These are phyloP conservation scores for Diprion similis DNA, from an alignment of 1,140 invertebrate genomes.

Conservation along the genomic window DNA sequence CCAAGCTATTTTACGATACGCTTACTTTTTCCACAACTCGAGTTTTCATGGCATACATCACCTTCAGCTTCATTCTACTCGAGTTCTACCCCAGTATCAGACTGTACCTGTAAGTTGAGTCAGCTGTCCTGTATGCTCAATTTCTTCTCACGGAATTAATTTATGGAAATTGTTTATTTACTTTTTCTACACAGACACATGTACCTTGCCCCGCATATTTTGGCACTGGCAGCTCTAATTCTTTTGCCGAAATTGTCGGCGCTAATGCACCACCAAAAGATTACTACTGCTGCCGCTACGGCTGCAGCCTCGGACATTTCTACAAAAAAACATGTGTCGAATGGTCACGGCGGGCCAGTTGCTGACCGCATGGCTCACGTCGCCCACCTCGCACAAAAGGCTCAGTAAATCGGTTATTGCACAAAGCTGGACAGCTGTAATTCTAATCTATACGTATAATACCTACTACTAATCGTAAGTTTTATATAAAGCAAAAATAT, in stretches of 20 bases:
- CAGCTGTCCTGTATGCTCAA: conserved; percentile 18
- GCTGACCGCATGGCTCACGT: background rate
- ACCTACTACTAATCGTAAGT: background rate
- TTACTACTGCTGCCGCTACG: background rate
- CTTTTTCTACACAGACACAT: conserved; percentile 54
- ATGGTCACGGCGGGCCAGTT: background rate
- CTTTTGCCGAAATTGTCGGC: conserved; percentile 58
- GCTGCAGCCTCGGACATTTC: background rate
- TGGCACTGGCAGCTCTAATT: conserved; percentile 62
- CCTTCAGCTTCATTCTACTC: conserved; percentile 89
- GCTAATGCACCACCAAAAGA: background rate
- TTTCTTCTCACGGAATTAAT: background rate
- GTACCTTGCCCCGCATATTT: conserved; percentile 68
- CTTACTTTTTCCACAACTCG: conserved; percentile 81
- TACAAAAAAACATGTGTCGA: background rate
- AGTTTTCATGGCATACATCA: conserved; percentile 83
- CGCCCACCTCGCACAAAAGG: background rate
- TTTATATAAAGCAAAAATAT: background rate
- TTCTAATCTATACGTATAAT: too few relatives aligned
- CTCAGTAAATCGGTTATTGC: background rate
- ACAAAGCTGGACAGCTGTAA: too few relatives aligned
- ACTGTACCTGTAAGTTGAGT: conserved; percentile 70
- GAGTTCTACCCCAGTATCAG: conserved; percentile 75
- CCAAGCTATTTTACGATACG: conserved; percentile 78
- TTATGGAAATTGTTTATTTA: conserved; percentile 12